Base-by-base conservation (phyloP, 1,140 invertebrate species). In the Stegodyphus dumicola region DNA sequence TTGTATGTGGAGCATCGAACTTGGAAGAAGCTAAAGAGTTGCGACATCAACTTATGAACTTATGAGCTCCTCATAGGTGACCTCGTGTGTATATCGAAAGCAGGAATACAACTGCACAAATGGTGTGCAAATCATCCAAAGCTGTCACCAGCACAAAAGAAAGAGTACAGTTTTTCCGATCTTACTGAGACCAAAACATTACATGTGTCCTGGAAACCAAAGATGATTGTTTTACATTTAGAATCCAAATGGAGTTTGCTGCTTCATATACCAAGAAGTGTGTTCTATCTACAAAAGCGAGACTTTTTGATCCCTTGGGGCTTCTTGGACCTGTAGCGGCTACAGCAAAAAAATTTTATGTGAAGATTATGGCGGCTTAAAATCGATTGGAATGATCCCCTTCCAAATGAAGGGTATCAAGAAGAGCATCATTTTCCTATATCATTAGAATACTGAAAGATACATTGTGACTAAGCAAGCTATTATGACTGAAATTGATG, bases 221-320 rank as follows among this genome's bases (percentile, higher is more conserved):
- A n/a, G 13, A 15, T 6, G 73, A 56, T 9, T 54, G 73, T 54
- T 75, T 54, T 18, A 56, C 6, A 7, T 75, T 75, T n/a, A 75
- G 15, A n/a, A 52, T 75, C 6, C 15, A 54, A 33, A 7, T 75
- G 6, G 73, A 75, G 15, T 18, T 17, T 17, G 54, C 9, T 75
- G 17, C 5, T 53, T 17, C 15, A 6, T 7, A 49, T 18, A 79
- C 49, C 1, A 79, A 69, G 33, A 64, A 49, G 9, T 5, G 54
- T 56, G 64, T 79, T 1, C 18, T 79, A 6, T 6, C 9, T 13
- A 6, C 48, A 15, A 69, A 54, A 49, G 48, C 65, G 11, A 79
- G 87, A 79, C 69, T 90, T 15, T 90, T 89, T 77, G 89, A 90
- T 87, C 89, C 88, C 7, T 88, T 90, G 2, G 89, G 90, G n/a